Evolutionary conservation across 2,113 vertebrate genomes (phyloP).

Genomic region (Catharus bicknelli): DNA sequence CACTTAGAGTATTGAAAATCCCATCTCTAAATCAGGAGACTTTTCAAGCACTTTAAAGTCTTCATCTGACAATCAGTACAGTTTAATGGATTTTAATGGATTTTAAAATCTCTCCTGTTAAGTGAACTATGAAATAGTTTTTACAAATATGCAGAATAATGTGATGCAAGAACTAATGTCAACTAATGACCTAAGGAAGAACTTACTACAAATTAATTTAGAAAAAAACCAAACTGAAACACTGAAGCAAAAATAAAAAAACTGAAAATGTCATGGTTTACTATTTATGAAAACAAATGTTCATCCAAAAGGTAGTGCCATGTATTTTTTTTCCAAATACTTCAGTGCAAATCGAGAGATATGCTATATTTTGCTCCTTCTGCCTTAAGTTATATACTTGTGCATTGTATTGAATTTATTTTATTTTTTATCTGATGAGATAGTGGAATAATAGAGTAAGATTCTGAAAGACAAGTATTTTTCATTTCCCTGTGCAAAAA

Average conservation of each 20-base stretch:
- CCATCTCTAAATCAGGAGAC: not conserved
- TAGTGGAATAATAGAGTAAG: not conserved
- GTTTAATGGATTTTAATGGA: conserved; percentile 19
- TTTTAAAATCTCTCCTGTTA: not conserved
- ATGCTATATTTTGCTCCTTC: not conserved
- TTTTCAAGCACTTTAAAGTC: not conserved
- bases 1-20: not conserved
- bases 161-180: not conserved
- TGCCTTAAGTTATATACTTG: not conserved
- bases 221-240: not conserved
- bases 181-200: not conserved
- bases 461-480: not conserved
- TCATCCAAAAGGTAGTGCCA: not conserved
- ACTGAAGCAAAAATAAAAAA: not conserved
- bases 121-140: conserved; percentile 5
- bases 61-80: not conserved
- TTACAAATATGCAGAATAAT: not conserved
- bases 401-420: not conserved
- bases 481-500: not conserved
- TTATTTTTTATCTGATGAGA: not conserved
- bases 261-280: fast-evolving
- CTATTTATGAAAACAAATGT: not conserved
- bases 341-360: not conserved
- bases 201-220: not conserved
- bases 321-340: not conserved